Conservation (phyloP, 2,888 invertebrate genomes). For the Rhimphoctona megacephalus region DNA sequence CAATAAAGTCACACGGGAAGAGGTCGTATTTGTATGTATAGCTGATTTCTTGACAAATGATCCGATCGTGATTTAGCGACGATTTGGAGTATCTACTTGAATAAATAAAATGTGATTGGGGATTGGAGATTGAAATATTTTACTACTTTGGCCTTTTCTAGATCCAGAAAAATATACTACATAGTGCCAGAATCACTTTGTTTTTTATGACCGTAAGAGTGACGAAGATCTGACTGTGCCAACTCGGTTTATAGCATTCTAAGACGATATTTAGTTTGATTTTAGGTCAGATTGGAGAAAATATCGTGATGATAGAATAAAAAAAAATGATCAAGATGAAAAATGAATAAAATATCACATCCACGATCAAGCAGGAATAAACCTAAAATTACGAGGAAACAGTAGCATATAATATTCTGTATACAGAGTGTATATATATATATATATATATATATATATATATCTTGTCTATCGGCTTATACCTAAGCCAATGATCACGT, state of each 20-base stretch:
- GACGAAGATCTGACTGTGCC: background rate
- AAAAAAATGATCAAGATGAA: background rate
- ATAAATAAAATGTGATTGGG: background rate
- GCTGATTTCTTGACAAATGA: background rate
- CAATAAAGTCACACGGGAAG: conserved; percentile 5
- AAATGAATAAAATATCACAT: conserved; percentile 3
- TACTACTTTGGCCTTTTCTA: background rate
- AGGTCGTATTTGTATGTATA: background rate
- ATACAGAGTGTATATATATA: conserved; percentile 12
- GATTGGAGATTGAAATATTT: conserved; percentile 1
- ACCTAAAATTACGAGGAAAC: conserved; percentile 47
- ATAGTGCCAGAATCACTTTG: background rate
- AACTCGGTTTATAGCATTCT: background rate
- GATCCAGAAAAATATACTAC: background rate
- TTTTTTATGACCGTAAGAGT: background rate
- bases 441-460: no score
- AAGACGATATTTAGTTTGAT: background rate
- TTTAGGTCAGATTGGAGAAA: background rate
- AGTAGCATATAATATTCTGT: conserved; percentile 29
- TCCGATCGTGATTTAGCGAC: background rate
- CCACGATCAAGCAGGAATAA: background rate
- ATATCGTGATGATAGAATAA: background rate
- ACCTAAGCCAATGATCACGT: conserved; percentile 21
- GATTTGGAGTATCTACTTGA: background rate
- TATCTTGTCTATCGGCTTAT: conserved; percentile 38